Conservation (phyloP, 1,140 invertebrate species). For the Camponotus pennsylvanicus region DNA sequence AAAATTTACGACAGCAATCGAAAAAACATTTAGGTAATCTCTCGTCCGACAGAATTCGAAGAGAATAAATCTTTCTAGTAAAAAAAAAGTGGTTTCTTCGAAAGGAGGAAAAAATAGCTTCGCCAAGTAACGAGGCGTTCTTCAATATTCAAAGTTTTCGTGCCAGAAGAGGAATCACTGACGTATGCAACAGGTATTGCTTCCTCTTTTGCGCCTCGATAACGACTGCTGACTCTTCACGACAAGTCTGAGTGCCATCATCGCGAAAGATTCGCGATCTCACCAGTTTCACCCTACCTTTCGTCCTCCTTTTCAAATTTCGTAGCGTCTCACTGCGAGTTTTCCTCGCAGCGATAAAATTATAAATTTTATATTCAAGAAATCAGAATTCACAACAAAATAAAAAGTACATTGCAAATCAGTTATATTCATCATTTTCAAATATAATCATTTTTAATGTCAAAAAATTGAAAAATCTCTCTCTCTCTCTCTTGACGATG, state of each 20-base stretch:
- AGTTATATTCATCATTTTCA: background rate
- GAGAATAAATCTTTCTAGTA: slow-evolving; percentile 42
- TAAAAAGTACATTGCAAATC: background rate
- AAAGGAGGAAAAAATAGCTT: slow-evolving; percentile 29
- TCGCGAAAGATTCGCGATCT: slow-evolving; percentile 67
- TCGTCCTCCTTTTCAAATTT: slow-evolving; percentile 43
- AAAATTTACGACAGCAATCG: background rate
- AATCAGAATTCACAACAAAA: background rate
- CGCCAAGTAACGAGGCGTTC: slow-evolving; percentile 51
- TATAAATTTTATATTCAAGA: background rate
- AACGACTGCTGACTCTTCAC: slow-evolving; percentile 74
- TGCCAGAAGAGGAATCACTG: slow-evolving; percentile 71
- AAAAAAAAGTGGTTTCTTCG: background rate
- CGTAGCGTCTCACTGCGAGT: background rate
- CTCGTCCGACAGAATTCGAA: background rate
- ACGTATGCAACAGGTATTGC: slow-evolving; percentile 77
- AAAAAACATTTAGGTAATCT: slow-evolving; percentile 2
- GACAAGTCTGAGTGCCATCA: slow-evolving; percentile 66
- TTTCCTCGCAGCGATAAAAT: slow-evolving; percentile 7
- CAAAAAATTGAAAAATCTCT: background rate
- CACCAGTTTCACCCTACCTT: background rate
- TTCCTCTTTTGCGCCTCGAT: slow-evolving; percentile 64
- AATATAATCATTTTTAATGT: background rate
- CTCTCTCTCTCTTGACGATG: background rate
- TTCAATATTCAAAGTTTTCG: slow-evolving; percentile 60